Base-by-base conservation (phyloP, 2,113 vertebrate genomes). In the Deroptyus accipitrinus region DNA sequence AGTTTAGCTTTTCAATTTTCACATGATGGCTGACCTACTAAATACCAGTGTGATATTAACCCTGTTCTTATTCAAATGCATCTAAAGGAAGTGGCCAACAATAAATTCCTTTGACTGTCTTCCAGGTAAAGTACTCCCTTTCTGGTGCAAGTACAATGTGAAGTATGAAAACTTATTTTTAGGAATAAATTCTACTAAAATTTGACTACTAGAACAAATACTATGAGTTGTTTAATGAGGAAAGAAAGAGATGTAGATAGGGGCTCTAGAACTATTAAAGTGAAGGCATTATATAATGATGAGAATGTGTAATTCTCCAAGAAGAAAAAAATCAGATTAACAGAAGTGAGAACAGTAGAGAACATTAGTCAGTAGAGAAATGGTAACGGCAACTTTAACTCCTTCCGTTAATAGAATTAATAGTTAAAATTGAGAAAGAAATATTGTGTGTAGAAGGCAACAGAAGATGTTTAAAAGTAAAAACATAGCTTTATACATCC, bases 281-380 rank as follows among this genome's bases (percentile, higher is more conserved):
- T n/a, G 57, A 86, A 76, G 49, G 30, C 87, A 90, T 91, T 83
- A 42, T 59, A 74, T 62, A 78, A 83, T 77, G 15, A 87, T 39
- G 18, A 37, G 19, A 79, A 73, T 41, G 10, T 57, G 31, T 93
- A 90, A 95, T 88, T 86, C 67, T 76, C 20, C 37, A 87, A 39
- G n/a, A 97, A 82, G 46, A 79, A 91, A 88, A 92, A 92, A 87
- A 46, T 63, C 59, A 86, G 87, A 83, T 85, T 93, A 73, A 22
- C 70, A 57, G 49, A 25, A 91, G 44, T 14, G 77, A 95, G 83
- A 31, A 80, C 44, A 44, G 44, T 44, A 19, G 44, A 44, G 44
- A 44, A 19, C 44, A 44, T 44, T 44, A 44, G 55, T 77, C 44
- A 85, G 63, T 23, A 35, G 54, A 87, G 70, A 69, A 62, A 88